Evolutionary conservation across 2,113 vertebrate genomes (phyloP).

Genomic region (Murina feae): DNA sequence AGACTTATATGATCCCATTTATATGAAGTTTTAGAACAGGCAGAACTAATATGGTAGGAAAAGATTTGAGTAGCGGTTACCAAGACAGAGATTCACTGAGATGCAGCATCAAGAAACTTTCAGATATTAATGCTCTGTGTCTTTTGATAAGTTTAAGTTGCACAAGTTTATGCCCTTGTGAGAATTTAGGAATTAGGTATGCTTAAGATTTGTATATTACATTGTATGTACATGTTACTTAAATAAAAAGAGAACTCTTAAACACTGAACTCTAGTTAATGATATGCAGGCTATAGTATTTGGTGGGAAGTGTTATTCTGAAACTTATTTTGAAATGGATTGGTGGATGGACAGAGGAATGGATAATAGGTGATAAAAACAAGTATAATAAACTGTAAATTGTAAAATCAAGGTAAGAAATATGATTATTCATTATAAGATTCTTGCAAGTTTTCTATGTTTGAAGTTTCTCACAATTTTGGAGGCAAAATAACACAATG

Average conservation of each 20-base stretch:
- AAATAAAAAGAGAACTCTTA: not conserved
- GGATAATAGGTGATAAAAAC: not conserved
- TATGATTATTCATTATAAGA: not conserved
- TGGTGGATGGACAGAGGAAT: not conserved
- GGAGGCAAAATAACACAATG: not conserved
- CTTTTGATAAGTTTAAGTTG: not conserved
- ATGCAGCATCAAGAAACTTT: not conserved
- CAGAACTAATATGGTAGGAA: not conserved
- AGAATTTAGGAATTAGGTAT: not conserved
- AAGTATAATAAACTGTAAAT: not conserved
- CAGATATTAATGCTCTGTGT: not conserved
- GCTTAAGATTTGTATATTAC: not conserved
- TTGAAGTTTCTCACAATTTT: not conserved
- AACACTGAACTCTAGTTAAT: not conserved
- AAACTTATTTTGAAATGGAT: not conserved
- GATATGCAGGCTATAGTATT: not conserved
- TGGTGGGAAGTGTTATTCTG: not conserved
- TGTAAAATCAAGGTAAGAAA: not conserved
- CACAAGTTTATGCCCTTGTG: not conserved
- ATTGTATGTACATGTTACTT: not conserved
- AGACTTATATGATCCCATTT: not conserved
- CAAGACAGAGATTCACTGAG: not conserved
- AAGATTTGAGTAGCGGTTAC: not conserved
- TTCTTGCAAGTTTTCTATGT: not conserved
- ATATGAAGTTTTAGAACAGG: not conserved